Percentiles rank a stretch among this genome's conserved stretches.
These are phyloP conservation scores for pig (Sus scrofa) DNA, from an alignment of 2,113 vertebrate genomes.

Conservation along the genomic window T2T-Sscrofa CM000814.6:61519001-61519500, in stretches of 20 bases:
- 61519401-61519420: constrained; percentile 76
- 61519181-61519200: no score
- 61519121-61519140: no score
- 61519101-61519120: no score
- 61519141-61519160: no score
- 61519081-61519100: no score
- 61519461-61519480: constrained; percentile 69
- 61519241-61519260: not conserved
- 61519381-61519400: constrained; percentile 77
- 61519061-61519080: no score
- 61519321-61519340: not conserved
- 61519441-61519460: constrained; percentile 77
- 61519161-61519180: no score
- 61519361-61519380: constrained; percentile 29
- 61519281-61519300: not conserved
- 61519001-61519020: no score
- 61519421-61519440: constrained; percentile 82
- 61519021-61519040: no score
- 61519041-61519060: no score
- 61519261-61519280: not conserved
- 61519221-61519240: no score
- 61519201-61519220: no score
- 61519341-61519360: not conserved
- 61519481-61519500: constrained; percentile 61
- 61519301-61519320: not conserved